Evolutionary conservation across 2,113 vertebrate species (phyloP).

Genomic region (Rhabdornis inornatus): DNA sequence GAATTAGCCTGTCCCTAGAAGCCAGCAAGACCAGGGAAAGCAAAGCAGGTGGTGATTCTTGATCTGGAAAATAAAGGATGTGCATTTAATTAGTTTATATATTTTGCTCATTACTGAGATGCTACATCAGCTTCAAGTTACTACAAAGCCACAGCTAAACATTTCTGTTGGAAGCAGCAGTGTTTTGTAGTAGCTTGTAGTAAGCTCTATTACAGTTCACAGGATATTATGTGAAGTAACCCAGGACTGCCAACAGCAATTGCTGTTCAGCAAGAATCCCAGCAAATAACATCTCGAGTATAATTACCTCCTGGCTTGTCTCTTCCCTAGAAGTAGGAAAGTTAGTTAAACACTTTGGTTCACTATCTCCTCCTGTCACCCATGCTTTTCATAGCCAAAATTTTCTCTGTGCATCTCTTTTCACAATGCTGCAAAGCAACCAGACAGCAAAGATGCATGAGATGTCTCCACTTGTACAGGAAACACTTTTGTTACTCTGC

Average conservation of each 20-base stretch:
- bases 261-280: not conserved
- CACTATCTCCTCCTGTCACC: not conserved
- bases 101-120: not conserved
- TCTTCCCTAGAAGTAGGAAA: not conserved
- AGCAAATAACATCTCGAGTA: not conserved
- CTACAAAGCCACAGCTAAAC: not conserved
- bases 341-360: slow-evolving; percentile 24
- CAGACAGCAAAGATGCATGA: not conserved
- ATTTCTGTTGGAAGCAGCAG: not conserved
- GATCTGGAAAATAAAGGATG: not conserved
- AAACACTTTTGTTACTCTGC: not conserved
- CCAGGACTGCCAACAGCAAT: not conserved
- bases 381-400: not conserved
- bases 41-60: not conserved
- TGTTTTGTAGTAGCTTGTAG: not conserved
- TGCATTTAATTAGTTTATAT: not conserved
- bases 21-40: not conserved
- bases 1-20: not conserved
- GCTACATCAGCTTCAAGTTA: not conserved
- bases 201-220: not conserved
- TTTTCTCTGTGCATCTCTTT: not conserved
- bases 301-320: not conserved
- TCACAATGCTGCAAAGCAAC: not conserved
- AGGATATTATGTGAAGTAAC: not conserved
- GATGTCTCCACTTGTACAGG: not conserved